A percentile compares a stretch with the other conserved stretches of the same genome.
Conservation (phyloP, 2,113 vertebrate genomes). For the Dendrocopos noguchii region DNA sequence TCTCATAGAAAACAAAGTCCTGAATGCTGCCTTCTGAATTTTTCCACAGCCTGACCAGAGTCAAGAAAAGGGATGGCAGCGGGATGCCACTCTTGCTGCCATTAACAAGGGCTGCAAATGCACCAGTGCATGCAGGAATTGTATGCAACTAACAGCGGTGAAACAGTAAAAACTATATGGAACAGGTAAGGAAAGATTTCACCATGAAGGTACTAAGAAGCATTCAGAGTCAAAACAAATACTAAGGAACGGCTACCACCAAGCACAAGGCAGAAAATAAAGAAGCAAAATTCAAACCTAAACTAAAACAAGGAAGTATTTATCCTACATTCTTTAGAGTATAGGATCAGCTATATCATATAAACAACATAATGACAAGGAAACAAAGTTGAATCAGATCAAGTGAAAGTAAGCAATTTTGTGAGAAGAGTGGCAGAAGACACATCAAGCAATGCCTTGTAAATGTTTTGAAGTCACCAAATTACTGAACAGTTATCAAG, state of each 20-base stretch:
- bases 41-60: background rate
- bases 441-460: background rate
- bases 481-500: background rate
- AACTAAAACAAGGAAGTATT: background rate
- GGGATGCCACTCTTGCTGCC: background rate
- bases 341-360: background rate
- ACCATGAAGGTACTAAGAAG: background rate
- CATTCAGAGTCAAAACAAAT: background rate
- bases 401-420: background rate
- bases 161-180: background rate
- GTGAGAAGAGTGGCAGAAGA: background rate
- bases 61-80: background rate
- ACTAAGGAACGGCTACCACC: background rate
- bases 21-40: background rate
- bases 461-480: background rate
- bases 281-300: background rate
- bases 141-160: background rate
- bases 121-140: background rate
- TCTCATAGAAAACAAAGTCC: background rate
- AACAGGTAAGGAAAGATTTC: background rate
- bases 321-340: background rate
- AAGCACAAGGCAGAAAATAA: background rate
- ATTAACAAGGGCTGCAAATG: background rate
- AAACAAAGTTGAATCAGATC: background rate
- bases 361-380: background rate